Evolutionary conservation across 2,797 vertebrate species (phyloP).

Genomic region (Nasua narica): DNA sequence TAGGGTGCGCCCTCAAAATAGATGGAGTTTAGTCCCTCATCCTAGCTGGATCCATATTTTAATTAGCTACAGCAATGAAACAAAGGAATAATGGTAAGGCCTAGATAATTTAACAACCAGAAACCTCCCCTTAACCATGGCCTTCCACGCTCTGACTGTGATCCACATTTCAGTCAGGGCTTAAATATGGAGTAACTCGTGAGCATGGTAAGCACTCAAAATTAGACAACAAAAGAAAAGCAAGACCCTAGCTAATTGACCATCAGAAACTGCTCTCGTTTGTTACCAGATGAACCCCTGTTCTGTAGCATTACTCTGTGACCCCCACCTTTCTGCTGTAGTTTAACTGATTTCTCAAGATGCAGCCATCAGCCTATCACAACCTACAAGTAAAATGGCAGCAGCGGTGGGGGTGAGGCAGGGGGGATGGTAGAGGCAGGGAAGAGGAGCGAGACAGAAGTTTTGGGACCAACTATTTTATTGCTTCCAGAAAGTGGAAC

Average conservation of each 20-base stretch:
- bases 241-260: not conserved
- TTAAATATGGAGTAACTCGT: not conserved
- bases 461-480: not conserved
- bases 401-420: not conserved
- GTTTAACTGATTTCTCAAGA: not conserved
- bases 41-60: not conserved
- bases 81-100: not conserved
- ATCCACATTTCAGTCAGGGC: not conserved
- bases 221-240: not conserved
- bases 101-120: not conserved
- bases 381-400: not conserved
- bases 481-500: not conserved
- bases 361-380: not conserved
- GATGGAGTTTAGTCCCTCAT: not conserved
- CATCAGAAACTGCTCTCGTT: not conserved
- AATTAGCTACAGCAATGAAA: not conserved
- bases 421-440: not conserved
- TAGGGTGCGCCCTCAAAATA: not conserved
- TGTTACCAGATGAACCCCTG: no score
- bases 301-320: not conserved
- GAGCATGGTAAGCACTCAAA: not conserved
- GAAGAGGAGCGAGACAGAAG: not conserved
- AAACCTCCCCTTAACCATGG: not conserved
- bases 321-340: no score
- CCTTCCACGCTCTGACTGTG: not conserved